phyloP scores from a whole-genome alignment of 2,113 vertebrate genomes.

The Lasiurus cinereus region DNA sequence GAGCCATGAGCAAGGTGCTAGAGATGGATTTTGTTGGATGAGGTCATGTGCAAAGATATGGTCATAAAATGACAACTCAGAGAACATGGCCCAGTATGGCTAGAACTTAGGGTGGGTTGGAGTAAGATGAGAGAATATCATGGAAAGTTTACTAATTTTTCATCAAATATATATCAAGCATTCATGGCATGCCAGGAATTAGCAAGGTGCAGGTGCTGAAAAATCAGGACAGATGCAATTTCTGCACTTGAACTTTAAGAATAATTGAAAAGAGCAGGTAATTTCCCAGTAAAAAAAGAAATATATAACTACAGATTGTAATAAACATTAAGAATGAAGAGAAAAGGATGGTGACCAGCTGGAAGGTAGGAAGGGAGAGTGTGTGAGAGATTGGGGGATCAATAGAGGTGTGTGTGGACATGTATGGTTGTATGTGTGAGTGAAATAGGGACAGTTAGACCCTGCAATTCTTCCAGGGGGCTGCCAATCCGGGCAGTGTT shows the following conservation, averaged over 20 bases:
- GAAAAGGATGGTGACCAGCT: no score
- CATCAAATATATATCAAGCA: not conserved
- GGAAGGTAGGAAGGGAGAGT: no score
- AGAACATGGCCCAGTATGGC: not conserved
- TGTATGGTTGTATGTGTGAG: no score
- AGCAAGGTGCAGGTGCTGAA: not conserved
- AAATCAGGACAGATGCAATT: not conserved
- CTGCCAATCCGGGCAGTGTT: no score
- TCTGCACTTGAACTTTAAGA: not conserved
- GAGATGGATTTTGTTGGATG: constrained; percentile 1
- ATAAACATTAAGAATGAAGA: no score
- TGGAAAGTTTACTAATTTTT: not conserved
- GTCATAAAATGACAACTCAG: constrained; percentile 13
- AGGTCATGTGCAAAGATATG: not conserved
- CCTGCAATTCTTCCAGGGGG: no score
- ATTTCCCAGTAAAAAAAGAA: not conserved
- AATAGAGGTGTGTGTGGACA: no score
- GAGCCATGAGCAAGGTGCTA: not conserved
- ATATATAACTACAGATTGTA: no score
- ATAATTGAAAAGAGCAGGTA: not conserved
- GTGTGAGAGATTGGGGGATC: no score
- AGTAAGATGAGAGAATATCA: not conserved
- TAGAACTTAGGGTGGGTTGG: not conserved
- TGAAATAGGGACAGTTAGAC: no score
- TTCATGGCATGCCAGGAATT: not conserved